Evolutionary conservation across 2,888 invertebrate genomes (phyloP).

Genomic region (Tanytarsus gracilentus): DNA sequence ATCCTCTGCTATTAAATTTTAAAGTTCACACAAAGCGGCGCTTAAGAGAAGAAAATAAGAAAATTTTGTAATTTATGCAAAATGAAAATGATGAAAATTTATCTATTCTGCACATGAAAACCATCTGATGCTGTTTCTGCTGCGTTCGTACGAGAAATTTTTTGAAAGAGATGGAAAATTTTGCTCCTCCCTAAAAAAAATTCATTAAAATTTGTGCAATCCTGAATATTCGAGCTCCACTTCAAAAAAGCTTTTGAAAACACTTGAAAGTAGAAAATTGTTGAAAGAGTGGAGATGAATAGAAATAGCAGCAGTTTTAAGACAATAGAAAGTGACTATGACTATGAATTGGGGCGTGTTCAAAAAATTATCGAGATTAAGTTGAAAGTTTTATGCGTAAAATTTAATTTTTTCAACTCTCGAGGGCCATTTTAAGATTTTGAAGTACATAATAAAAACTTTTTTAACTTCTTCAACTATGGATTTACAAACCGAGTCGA

Average conservation of each 20-base stretch:
- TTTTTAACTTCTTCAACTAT: no score
- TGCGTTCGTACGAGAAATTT: no score
- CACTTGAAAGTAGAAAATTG: background rate
- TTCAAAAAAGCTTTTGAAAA: background rate
- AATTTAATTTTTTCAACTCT: no score
- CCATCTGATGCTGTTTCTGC: conserved; percentile 28
- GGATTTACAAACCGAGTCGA: background rate
- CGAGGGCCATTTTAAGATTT: no score
- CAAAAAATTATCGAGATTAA: no score
- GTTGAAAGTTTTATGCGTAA: no score
- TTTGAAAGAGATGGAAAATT: conserved; percentile 14
- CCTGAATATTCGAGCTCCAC: background rate
- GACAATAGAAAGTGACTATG: no score
- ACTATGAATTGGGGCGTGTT: no score
- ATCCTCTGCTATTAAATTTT: no score
- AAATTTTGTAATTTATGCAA: conserved; percentile 27
- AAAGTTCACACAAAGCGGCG: no score
- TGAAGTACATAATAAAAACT: no score
- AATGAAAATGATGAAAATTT: conserved; percentile 29
- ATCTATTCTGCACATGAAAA: conserved; percentile 29
- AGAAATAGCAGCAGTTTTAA: background rate
- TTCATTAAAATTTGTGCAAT: conserved; percentile 26
- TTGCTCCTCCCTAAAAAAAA: conserved; percentile 24
- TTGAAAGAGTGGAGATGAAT: background rate
- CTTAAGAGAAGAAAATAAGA: background rate